phyloP scores from a whole-genome alignment of 2,888 invertebrate genomes.

The Synanthedon myopaeformis region DNA sequence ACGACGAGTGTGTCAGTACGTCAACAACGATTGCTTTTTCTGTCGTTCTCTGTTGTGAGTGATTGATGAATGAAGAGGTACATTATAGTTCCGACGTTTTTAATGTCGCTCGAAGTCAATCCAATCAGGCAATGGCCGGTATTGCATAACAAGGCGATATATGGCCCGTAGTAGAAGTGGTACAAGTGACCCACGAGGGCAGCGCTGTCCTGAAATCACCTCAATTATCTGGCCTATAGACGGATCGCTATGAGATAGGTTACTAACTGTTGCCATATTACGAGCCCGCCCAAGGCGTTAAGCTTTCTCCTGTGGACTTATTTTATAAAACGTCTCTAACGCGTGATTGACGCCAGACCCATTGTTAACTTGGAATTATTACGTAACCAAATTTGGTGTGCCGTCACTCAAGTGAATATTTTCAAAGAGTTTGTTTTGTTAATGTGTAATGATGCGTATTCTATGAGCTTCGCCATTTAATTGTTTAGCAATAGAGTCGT shows the following conservation, averaged over 20 bases:
- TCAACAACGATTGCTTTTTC: not conserved
- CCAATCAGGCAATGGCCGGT: constrained; percentile 16
- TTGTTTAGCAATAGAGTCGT: constrained; percentile 54
- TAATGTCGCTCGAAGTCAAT: constrained; percentile 9
- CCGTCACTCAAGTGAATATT: constrained; percentile 55
- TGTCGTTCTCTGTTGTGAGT: not conserved
- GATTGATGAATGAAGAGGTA: not conserved
- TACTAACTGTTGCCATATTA: constrained; percentile 21
- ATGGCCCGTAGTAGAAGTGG: constrained; percentile 19
- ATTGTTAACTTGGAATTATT: constrained; percentile 51
- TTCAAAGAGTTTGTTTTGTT: constrained; percentile 53
- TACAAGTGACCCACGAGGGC: constrained; percentile 29
- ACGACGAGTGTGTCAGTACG: not conserved
- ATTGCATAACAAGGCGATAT: constrained; percentile 15
- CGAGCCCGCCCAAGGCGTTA: constrained; percentile 35
- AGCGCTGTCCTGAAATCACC: constrained; percentile 18
- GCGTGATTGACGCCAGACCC: constrained; percentile 47
- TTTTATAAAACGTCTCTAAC: constrained; percentile 63
- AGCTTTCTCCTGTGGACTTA: constrained; percentile 64
- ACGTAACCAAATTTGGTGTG: constrained; percentile 53
- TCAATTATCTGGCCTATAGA: constrained; percentile 43
- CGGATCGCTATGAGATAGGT: constrained; percentile 13
- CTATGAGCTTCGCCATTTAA: constrained; percentile 60
- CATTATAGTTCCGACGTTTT: not conserved
- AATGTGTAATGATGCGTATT: constrained; percentile 64